Conservation (phyloP, 2,113 vertebrate species). For the Cryptotis parvus region DNA sequence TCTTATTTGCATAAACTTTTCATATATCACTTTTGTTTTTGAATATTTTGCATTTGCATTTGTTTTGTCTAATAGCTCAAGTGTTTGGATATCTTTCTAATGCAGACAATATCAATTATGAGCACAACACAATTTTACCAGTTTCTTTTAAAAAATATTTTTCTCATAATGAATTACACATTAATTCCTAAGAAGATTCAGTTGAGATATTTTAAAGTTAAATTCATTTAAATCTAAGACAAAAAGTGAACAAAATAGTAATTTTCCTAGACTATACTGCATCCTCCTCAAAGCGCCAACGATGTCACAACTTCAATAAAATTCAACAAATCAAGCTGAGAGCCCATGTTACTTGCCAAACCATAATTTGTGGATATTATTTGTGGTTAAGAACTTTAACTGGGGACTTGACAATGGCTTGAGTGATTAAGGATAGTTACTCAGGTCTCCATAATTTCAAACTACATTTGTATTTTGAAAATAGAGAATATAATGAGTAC, state of each 20-base stretch:
- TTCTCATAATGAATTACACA: conserved; percentile 5
- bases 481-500: neutral
- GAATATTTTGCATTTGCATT: conserved; percentile 6
- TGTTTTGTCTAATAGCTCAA: neutral
- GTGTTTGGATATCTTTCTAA: neutral
- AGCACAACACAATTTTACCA: neutral
- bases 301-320: neutral
- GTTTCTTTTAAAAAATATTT: conserved; percentile 52
- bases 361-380: neutral
- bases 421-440: neutral
- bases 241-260: neutral
- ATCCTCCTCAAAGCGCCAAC: neutral
- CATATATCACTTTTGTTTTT: conserved; percentile 31
- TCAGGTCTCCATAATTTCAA: conserved; percentile 37
- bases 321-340: conserved; percentile 2
- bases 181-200: neutral
- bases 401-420: conserved; percentile 32
- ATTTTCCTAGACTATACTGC: neutral
- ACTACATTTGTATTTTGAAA: conserved; percentile 24
- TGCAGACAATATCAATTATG: neutral
- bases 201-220: conserved; percentile 35
- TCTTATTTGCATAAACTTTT: neutral
- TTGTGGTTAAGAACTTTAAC: conserved; percentile 49
- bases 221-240: conserved; percentile 10
- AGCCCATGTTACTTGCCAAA: neutral